Evolutionary conservation across 1,140 invertebrate genomes (phyloP).

Genomic region (Dryas iulia): DNA sequence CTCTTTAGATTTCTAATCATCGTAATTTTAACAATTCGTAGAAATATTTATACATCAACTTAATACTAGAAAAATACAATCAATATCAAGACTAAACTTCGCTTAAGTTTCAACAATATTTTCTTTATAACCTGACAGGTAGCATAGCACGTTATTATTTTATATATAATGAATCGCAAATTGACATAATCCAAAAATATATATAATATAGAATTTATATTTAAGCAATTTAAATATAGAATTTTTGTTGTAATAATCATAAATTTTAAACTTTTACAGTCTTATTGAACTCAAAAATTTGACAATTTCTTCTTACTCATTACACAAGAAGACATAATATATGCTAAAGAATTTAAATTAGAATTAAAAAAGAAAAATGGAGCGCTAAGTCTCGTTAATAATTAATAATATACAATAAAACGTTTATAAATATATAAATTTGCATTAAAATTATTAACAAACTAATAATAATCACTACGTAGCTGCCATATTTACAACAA

Average conservation of each 20-base stretch:
- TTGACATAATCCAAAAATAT: not conserved
- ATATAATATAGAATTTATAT: too few species aligned
- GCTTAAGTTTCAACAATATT: slow-evolving; percentile 12
- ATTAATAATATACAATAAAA: slow-evolving; percentile 9
- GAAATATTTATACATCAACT: slow-evolving; percentile 9
- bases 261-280: not conserved
- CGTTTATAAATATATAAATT: slow-evolving; percentile 35
- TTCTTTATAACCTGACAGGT: not conserved
- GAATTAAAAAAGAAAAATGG: not conserved
- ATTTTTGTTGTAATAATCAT: not conserved
- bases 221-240: not conserved
- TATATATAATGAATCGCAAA: not conserved
- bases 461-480: slow-evolving; percentile 29
- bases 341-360: too few species aligned
- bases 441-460: slow-evolving; percentile 46
- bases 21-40: slow-evolving; percentile 10
- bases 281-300: too few species aligned
- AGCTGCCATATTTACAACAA: slow-evolving; percentile 68
- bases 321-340: too few species aligned
- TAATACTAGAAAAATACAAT: slow-evolving; percentile 24
- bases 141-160: not conserved
- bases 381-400: not conserved
- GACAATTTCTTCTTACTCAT: too few species aligned
- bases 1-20: not conserved
- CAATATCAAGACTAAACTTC: slow-evolving; percentile 19